Evolutionary conservation across 2,113 vertebrate species (phyloP).

Genomic region (Bostrychus sinensis): DNA sequence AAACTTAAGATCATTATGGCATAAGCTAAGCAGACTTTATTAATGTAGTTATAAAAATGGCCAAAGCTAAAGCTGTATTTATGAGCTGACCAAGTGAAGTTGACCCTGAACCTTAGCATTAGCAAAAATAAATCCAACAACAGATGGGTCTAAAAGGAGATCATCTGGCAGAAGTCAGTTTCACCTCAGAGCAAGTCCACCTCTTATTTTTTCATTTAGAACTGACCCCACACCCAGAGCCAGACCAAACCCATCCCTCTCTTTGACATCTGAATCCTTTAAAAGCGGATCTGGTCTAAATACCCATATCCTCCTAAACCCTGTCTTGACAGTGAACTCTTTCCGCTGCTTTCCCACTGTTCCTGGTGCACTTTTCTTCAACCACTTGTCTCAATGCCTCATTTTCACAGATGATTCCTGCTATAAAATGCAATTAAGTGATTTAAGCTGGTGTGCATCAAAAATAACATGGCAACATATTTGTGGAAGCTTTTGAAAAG

Average conservation of each 20-base stretch:
- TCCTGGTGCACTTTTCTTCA: background rate
- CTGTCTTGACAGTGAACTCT: background rate
- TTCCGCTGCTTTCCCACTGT: background rate
- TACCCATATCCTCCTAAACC: background rate
- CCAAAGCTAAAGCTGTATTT: no score
- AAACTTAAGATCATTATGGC: no score
- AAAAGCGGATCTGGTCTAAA: background rate
- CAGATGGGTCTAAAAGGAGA: background rate
- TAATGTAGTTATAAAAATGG: no score
- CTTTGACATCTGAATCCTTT: background rate
- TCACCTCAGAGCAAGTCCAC: background rate
- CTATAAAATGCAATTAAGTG: no score
- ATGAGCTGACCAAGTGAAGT: no score
- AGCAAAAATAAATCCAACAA: background rate
- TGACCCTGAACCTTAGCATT: no score
- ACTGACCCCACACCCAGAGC: no score
- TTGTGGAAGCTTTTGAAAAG: no score
- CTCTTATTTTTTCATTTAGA: no score
- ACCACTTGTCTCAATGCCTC: background rate
- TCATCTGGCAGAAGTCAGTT: background rate
- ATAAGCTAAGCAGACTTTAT: no score
- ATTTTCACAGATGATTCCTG: background rate
- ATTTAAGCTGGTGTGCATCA: no score
- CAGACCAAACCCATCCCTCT: background rate
- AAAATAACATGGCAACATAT: no score